A percentile compares a stretch with the other conserved stretches of the same genome.
These are phyloP conservation scores for Nymphicus hollandicus DNA, from an alignment of 2,113 vertebrate species.

Conservation along the genomic window DNA sequence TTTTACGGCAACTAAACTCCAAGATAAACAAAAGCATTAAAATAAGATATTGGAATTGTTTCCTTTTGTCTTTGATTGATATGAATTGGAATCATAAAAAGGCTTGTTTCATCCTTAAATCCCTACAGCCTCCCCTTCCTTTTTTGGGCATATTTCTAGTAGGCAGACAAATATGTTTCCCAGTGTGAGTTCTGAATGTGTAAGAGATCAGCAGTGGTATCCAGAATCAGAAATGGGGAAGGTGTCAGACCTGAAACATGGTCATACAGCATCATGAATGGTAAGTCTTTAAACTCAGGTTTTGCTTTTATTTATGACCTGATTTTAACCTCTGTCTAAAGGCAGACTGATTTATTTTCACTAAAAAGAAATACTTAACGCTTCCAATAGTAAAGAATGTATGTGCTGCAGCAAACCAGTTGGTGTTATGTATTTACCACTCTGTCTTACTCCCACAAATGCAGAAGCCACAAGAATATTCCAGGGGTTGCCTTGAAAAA, in stretches of 20 bases:
- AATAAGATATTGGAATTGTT: constrained; percentile 70
- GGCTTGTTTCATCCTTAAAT: background rate
- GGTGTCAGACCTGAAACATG: background rate
- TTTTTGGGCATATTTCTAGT: background rate
- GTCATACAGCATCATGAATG: background rate
- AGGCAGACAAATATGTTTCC: background rate
- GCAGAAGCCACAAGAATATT: background rate
- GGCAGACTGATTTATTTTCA: background rate
- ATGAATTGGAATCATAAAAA: constrained; percentile 20
- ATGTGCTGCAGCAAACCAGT: background rate
- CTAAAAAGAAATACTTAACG: background rate
- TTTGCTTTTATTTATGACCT: background rate
- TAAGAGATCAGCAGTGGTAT: background rate
- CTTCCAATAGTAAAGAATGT: background rate
- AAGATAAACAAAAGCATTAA: constrained; percentile 74
- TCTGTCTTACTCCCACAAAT: background rate
- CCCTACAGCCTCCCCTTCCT: background rate
- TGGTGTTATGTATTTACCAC: background rate
- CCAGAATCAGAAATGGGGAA: background rate
- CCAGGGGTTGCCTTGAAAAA: background rate
- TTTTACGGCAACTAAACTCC: constrained; percentile 69
- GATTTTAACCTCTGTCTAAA: background rate
- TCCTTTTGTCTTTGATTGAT: constrained; percentile 70
- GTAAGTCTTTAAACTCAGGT: background rate
- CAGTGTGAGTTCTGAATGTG: background rate